Evolutionary conservation across 2,113 vertebrate genomes (phyloP).

Genomic region (Numenius arquata): DNA sequence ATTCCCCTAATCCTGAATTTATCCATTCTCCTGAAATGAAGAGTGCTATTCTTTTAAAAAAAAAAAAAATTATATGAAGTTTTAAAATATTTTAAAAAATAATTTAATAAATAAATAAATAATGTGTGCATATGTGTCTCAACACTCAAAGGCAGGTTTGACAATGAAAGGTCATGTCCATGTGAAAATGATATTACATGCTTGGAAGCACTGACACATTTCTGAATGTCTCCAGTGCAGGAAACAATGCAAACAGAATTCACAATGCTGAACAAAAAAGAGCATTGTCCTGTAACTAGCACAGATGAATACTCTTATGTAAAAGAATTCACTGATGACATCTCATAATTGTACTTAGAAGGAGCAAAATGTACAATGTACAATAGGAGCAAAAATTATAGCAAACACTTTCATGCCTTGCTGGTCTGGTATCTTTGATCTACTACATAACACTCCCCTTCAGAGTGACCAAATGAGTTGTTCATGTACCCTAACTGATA

Average conservation of each 20-base stretch:
- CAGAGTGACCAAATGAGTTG: background rate
- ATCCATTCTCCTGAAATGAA: background rate
- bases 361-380: too few relatives aligned
- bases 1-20: background rate
- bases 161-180: background rate
- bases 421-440: background rate
- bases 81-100: background rate
- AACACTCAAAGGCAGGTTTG: background rate
- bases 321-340: background rate
- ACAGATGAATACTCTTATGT: background rate
- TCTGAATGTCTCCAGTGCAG: background rate
- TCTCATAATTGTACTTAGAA: background rate
- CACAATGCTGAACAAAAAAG: background rate
- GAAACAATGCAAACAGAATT: background rate
- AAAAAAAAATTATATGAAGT: background rate
- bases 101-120: background rate
- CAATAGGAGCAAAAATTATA: background rate
- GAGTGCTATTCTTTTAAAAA: background rate
- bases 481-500: background rate
- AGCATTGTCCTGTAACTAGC: background rate
- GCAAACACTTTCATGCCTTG: background rate
- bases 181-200: background rate
- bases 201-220: background rate
- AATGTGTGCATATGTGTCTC: fast-evolving
- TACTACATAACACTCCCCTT: background rate